A percentile compares a stretch with the other conserved stretches of the same genome.
phyloP scores from a whole-genome alignment of 2,888 invertebrate species.

The Acleris emargana region DNA sequence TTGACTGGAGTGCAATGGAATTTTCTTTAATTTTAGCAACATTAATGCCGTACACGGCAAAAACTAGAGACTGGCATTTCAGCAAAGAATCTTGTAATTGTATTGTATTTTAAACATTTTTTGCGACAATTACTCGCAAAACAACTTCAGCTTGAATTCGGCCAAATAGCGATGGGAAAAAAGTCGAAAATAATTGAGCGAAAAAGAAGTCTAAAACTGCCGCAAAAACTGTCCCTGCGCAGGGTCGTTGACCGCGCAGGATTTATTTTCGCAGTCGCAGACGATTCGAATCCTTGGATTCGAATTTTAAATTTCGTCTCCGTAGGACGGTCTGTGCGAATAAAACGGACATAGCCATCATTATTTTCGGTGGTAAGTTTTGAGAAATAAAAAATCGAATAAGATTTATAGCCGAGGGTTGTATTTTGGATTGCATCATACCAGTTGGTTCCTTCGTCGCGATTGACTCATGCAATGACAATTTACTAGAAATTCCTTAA shows the following conservation, averaged over 20 bases:
- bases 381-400: constrained; percentile 1
- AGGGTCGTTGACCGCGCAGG: constrained; percentile 64
- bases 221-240: constrained; percentile 75
- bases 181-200: constrained; percentile 79
- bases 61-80: constrained; percentile 10
- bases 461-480: no score
- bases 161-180: constrained; percentile 63
- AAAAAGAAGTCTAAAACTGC: constrained; percentile 72
- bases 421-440: no score
- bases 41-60: constrained; percentile 2
- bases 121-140: constrained; percentile 67
- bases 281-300: constrained; percentile 67
- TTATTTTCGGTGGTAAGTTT: constrained; percentile 12
- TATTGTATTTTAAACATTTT: constrained; percentile 58
- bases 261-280: constrained; percentile 65
- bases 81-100: constrained; percentile 25
- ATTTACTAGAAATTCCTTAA: no score
- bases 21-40: not conserved
- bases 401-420: no score
- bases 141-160: constrained; percentile 56
- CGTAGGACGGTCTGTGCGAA: constrained; percentile 51
- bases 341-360: constrained; percentile 21
- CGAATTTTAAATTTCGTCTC: constrained; percentile 81
- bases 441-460: no score
- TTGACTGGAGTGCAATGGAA: no score